Evolutionary conservation across 2,113 vertebrate genomes (phyloP).

Genomic region (Plecotus auritus): DNA sequence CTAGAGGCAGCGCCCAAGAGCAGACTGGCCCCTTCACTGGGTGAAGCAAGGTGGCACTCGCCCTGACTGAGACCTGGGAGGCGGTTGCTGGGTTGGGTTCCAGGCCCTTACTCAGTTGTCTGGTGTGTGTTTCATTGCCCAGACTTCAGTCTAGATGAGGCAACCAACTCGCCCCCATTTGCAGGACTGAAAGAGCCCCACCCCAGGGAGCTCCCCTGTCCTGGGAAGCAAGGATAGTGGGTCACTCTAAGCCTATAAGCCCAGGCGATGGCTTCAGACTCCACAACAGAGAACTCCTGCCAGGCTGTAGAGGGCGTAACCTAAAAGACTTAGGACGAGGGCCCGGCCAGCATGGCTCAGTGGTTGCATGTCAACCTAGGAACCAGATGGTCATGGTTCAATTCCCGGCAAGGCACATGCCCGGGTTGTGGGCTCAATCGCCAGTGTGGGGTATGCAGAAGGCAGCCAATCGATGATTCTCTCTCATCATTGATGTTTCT

Average conservation of each 20-base stretch:
- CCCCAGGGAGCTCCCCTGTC: neutral
- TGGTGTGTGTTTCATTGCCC: no score
- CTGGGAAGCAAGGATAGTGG: neutral
- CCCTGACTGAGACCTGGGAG: no score
- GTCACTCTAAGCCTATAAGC: rapidly evolving
- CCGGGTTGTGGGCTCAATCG: no score
- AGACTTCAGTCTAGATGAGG: neutral
- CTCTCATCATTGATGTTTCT: no score
- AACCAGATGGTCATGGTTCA: no score
- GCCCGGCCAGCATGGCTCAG: no score
- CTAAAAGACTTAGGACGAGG: rapidly evolving
- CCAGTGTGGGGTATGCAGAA: no score
- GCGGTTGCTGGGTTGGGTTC: rapidly evolving
- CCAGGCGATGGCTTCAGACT: rapidly evolving
- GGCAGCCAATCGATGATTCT: no score
- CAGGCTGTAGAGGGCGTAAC: no score
- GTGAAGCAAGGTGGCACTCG: rapidly evolving
- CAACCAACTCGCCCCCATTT: rapidly evolving
- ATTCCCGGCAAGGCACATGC: no score
- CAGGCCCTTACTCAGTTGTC: neutral
- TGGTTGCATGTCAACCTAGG: no score
- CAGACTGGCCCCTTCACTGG: rapidly evolving
- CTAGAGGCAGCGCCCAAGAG: neutral
- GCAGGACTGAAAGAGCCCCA: rapidly evolving
- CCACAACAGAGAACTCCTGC: rapidly evolving